Conservation (phyloP, 2,797 vertebrate genomes). For the Triplophysa bombifrons region DNA sequence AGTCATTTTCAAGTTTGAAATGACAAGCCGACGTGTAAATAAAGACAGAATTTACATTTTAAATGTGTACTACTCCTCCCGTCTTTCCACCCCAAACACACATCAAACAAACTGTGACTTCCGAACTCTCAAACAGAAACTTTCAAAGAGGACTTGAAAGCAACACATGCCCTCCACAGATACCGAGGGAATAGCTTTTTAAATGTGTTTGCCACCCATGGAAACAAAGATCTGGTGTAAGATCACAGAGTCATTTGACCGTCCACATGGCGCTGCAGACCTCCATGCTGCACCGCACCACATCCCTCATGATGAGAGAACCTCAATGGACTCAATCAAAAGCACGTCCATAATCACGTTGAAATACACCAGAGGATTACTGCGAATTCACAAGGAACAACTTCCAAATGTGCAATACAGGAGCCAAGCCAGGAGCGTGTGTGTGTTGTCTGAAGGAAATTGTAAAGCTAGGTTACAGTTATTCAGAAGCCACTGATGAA, state of each 20-base stretch:
- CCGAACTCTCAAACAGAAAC: neutral
- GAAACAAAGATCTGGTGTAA: neutral
- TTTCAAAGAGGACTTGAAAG: neutral
- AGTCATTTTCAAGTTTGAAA: too few relatives aligned
- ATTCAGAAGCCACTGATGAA: constrained; percentile 38
- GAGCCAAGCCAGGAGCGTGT: constrained; percentile 12
- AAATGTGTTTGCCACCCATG: constrained; percentile 8
- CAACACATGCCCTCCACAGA: neutral
- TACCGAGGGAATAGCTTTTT: neutral
- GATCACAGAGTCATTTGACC: neutral
- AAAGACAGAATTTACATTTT: too few relatives aligned
- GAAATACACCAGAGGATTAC: constrained; percentile 27
- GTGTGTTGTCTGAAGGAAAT: constrained; percentile 22
- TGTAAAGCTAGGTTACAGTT: constrained; percentile 24
- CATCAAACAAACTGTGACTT: neutral
- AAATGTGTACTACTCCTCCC: neutral
- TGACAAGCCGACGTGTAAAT: too few relatives aligned
- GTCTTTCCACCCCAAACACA: neutral
- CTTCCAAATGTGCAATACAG: constrained; percentile 26
- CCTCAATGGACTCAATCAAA: constrained; percentile 19
- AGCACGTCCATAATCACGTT: constrained; percentile 18
- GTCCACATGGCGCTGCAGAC: constrained; percentile 3
- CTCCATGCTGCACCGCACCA: neutral
- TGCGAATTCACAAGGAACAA: constrained; percentile 7
- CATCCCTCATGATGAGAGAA: constrained; percentile 15